These are phyloP conservation scores for Drosophila sturtevanti DNA, from an alignment of 1,140 invertebrate genomes.

Conservation along the genomic window DNA sequence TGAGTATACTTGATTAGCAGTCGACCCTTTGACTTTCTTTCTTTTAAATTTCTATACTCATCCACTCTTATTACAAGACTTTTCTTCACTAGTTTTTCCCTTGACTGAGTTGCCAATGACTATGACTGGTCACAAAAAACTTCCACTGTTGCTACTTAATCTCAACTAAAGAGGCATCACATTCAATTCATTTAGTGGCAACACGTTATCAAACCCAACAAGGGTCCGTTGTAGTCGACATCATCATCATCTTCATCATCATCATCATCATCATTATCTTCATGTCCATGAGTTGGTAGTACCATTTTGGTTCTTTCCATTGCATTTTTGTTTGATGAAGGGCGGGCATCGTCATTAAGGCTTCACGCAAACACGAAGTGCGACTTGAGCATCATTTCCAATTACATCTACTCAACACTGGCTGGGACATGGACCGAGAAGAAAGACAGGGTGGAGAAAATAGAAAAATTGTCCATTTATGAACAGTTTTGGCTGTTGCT, in stretches of 20 bases:
- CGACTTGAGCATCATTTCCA: constrained; percentile 73
- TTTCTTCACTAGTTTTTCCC: no score
- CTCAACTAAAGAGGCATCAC: constrained; percentile 53
- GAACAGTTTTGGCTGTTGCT: constrained; percentile 38
- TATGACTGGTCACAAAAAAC: no score
- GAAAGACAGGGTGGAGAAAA: not conserved
- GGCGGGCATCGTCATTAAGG: constrained; percentile 53
- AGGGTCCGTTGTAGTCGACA: constrained; percentile 19
- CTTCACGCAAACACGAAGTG: constrained; percentile 52
- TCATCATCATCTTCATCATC: constrained; percentile 45
- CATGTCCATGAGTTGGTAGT: not conserved
- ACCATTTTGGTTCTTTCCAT: not conserved
- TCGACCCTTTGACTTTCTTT: no score
- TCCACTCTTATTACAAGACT: no score
- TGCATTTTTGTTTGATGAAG: constrained; percentile 21
- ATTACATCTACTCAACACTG: constrained; percentile 49
- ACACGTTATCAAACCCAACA: constrained; percentile 51
- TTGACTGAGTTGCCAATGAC: no score
- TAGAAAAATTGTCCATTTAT: constrained; percentile 35
- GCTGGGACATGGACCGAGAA: constrained; percentile 15
- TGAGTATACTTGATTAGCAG: no score
- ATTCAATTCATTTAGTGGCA: constrained; percentile 69
- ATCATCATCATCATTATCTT: constrained; percentile 4
- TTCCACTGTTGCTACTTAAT: constrained; percentile 38
- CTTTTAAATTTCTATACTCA: no score